Base-by-base conservation (phyloP, 2,113 vertebrate genomes). In the Mastomys coucha region DNA sequence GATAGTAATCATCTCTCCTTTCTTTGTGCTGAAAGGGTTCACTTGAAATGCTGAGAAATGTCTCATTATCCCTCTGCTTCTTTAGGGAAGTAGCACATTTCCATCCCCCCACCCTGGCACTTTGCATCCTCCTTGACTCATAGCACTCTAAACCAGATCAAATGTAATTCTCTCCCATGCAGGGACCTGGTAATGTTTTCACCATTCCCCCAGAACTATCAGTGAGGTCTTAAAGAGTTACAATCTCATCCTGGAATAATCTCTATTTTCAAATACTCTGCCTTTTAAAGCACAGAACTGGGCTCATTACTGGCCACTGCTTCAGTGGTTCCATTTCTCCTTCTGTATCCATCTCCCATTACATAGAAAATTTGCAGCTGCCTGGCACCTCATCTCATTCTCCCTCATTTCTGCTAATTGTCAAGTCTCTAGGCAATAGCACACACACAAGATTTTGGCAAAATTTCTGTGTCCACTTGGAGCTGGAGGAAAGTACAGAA, bases 101-200 rank as follows among this genome's bases (percentile, higher is more conserved):
- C 24, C 2, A 1, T 1, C 7, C 53, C 53, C 24, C 36, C 28
- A 39, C 73, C 36, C 45, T n/a, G 22, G 6, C 0, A 0, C 4
- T 73, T 9, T 76, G 63, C 31, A 49, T 39, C 10, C 75, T 63
- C 3, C 49, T 39, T 16, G 14, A 11, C 28, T 51, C 75, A 26
- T 6, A 7, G 24, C 42, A 31, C 7, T 58, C n/a, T 26, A 88
- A 85, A 14, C 45, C 20, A 13, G 24, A 73, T 73, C 31, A 24
- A 12, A 2, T 19, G 11, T 2, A 4, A 20, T 22, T 33, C 53
- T n/a, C 28, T 26, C 7, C 1, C 6, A 1, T 16, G 53, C 14
- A 19, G 28, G 26, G 2, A 17, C 73, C 28, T 24, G 84, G 60
- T 58, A 31, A 60, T 1, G 7, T 24, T 22, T 12, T 13, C 16